Base-by-base conservation (phyloP, 2,113 vertebrate species). In the Psephotus haematonotus region DNA sequence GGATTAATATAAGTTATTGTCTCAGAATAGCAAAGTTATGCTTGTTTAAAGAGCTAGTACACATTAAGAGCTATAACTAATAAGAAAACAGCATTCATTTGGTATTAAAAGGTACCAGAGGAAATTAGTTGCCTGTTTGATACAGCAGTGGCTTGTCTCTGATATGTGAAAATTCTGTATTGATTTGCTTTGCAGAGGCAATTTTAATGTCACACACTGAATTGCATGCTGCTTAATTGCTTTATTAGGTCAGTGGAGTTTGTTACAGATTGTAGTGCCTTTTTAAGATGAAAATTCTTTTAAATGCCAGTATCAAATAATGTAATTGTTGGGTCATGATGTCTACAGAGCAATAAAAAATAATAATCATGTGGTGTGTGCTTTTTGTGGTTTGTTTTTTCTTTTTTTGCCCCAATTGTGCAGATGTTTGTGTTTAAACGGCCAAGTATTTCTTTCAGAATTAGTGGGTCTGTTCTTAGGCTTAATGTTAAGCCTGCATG, bases 401-500 rank as follows among this genome's bases (percentile, higher is more conserved):
- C 2, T n/a, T 46, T 6, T 52, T 75, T 33, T 76, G 11, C 39
- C 43, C 17, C n/a, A 59, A 6, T 91, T 85, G 69, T 85, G 11
- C 63, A 62, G 52, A 39, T 65, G 20, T 49, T 88, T 49, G 33
- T 19, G 2, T 93, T 91, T 89, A 93, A 95, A 68, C 44, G 67
- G 37, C 35, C 16, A 43, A 68, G 59, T 65, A 79, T 94, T 93
- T 92, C 13, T 82, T 90, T 79, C 92, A 59, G 86, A 88, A 91
- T 92, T 80, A 90, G 57, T 85, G 59, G 7, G 28, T 64, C 81
- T 91, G 49, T 72, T 81, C 75, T 93, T 88, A 74, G 82, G 67
- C 83, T 90, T 93, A 79, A 64, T 37, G 59, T 75, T 95, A 90
- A 92, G 86, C 88, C 53, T 84, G 43, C 86, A 41, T 88, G 86